Base-by-base conservation (phyloP, 1,140 invertebrate species). In the Aphaenogaster floridana region DNA sequence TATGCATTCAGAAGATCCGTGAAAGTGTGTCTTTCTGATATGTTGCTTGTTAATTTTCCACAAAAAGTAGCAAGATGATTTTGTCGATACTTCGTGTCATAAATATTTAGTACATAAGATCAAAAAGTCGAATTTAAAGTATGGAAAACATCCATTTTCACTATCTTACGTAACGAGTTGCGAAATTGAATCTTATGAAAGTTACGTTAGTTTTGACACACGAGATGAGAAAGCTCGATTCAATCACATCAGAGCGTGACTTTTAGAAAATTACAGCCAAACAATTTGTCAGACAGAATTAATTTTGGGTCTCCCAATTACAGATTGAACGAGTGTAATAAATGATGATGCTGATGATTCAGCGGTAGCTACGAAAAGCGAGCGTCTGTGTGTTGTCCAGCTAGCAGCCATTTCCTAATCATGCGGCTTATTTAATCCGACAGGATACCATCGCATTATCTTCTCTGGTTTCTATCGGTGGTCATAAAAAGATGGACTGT, bases 311-410 rank as follows among this genome's bases (percentile, higher is more conserved):
- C 15, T 59, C 15, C 68, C 80, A 72, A 83, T 72, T 83, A 81
- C 68, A 74, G 68, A 72, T 42, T 57, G 68, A 61, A 72, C 80
- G 80, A 63, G 34, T 61, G 21, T 84, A 84, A 84, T 74, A 74
- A 84, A 84, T 74, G 80, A 84, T 61, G 80, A 84, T 34, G 17
- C 42, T 50, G 80, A 84, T 84, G 80, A 84, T 74, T 84, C 80
- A 84, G 80, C 80, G 69, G 3, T 52, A 84, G 48, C 68, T 61
- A 61, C 17, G 79, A 81, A 34, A 83, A 21, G 28, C 80, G 54
- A 61, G 48, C 69, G 79, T 13, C 77, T 64, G 59, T n/a, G 45
- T 57, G 68, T 50, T 50, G 68, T 50, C 39, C n/a, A n/a, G 9
- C 64, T 13, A 34, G 36, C 48, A 81, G 21, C 50, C 28, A 34